phyloP scores from a whole-genome alignment of 2,888 invertebrate species.

The Trichopria drosophilae region DNA sequence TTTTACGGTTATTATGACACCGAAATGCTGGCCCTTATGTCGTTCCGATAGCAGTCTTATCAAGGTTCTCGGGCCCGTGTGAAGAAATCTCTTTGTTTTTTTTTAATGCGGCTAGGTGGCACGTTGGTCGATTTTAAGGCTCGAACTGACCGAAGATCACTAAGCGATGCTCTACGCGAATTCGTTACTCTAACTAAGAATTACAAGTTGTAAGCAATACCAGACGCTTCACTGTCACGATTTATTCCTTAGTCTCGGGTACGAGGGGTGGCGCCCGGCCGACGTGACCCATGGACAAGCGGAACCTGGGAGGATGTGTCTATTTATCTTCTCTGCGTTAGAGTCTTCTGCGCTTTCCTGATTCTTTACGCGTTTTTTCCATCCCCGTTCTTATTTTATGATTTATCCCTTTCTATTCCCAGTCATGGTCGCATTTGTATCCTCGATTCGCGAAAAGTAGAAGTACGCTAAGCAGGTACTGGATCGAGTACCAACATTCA shows the following conservation, averaged over 20 bases:
- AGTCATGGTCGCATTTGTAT: slow-evolving; percentile 3
- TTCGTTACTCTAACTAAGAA: slow-evolving; percentile 51
- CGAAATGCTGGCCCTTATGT: slow-evolving; percentile 32
- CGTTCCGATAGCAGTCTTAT: slow-evolving; percentile 42
- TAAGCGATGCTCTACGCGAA: slow-evolving; percentile 44
- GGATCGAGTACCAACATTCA: slow-evolving; percentile 34
- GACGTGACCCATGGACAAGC: neutral
- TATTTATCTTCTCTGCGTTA: neutral
- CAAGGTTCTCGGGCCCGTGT: slow-evolving; percentile 36
- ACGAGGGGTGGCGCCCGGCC: too few species aligned
- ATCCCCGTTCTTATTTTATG: slow-evolving; percentile 8
- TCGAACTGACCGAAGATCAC: slow-evolving; percentile 44
- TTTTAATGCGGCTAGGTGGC: slow-evolving; percentile 38
- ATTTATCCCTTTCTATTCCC: slow-evolving; percentile 11
- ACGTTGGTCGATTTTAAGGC: slow-evolving; percentile 48
- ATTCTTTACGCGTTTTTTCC: neutral
- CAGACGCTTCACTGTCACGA: slow-evolving; percentile 36
- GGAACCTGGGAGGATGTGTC: slow-evolving; percentile 2
- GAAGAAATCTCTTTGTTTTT: slow-evolving; percentile 26
- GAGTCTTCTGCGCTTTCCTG: slow-evolving; percentile 12
- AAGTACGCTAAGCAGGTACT: slow-evolving; percentile 44
- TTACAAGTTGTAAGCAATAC: slow-evolving; percentile 36
- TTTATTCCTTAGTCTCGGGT: too few species aligned
- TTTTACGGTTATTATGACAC: slow-evolving; percentile 23
- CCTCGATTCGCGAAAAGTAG: slow-evolving; percentile 25